Percentiles rank a stretch among this genome's conserved stretches.
Conservation (phyloP, 1,140 invertebrate genomes). For the Nephila pilipes region DNA sequence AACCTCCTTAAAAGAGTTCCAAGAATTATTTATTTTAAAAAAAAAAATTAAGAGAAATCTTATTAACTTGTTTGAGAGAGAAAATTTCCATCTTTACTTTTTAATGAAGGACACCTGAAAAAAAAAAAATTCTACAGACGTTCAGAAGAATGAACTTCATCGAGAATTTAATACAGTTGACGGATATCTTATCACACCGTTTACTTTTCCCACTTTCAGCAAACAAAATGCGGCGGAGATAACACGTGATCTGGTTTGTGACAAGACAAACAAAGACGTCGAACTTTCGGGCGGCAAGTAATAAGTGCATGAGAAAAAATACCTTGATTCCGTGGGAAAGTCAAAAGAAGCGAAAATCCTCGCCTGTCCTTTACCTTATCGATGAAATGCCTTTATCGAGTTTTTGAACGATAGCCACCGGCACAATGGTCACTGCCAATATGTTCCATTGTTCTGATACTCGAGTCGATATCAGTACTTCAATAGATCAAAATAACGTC, state of each 20-base stretch:
- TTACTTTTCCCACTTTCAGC: background rate
- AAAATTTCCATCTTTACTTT: too few species aligned
- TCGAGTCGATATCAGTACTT: background rate
- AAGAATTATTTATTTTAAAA: too few species aligned
- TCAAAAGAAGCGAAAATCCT: background rate
- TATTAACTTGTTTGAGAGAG: too few species aligned
- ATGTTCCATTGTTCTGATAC: background rate
- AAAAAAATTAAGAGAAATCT: too few species aligned
- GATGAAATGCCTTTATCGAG: background rate
- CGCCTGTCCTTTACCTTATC: background rate
- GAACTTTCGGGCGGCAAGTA: background rate
- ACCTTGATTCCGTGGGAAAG: background rate
- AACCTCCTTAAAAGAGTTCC: too few species aligned
- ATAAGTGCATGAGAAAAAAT: background rate
- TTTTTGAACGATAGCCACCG: background rate
- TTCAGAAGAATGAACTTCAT: too few species aligned
- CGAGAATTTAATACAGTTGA: background rate
- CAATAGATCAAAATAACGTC: background rate
- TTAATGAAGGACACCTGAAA: too few species aligned
- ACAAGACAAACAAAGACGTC: constrained; percentile 10
- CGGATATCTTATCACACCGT: background rate
- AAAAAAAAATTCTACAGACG: too few species aligned
- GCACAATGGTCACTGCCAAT: background rate
- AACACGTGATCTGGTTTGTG: background rate
- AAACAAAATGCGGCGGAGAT: background rate